A percentile compares a stretch with the other conserved stretches of the same genome.
These are phyloP conservation scores for Agraylea sexmaculata DNA, from an alignment of 1,140 invertebrate species.

Conservation along the genomic window DNA sequence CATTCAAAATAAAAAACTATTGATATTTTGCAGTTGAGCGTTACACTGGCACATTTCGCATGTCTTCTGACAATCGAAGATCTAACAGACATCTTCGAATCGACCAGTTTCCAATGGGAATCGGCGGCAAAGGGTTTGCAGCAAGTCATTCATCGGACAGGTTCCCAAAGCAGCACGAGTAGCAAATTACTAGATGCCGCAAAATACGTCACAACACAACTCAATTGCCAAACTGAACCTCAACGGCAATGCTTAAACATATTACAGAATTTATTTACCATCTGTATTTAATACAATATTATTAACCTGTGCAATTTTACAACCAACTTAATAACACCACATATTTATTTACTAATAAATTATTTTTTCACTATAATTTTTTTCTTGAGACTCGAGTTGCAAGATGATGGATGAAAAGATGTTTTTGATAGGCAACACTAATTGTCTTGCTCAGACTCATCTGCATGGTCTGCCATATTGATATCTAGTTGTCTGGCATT, in stretches of 20 bases:
- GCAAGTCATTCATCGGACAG: conserved; percentile 30
- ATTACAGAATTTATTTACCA: conserved; percentile 37
- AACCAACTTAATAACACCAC: too few relatives aligned
- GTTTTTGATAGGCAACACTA: too few relatives aligned
- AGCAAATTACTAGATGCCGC: conserved; percentile 33
- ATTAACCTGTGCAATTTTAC: too few relatives aligned
- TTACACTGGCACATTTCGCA: conserved; percentile 33
- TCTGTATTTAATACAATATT: too few relatives aligned
- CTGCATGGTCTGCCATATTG: too few relatives aligned
- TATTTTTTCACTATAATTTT: too few relatives aligned
- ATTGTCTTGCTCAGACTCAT: too few relatives aligned
- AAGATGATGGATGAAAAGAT: too few relatives aligned
- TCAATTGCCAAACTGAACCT: conserved; percentile 25
- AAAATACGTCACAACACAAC: conserved; percentile 35
- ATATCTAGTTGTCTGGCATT: too few relatives aligned
- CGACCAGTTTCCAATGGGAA: conserved; percentile 32
- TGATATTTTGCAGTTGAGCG: conserved; percentile 31
- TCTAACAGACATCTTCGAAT: conserved; percentile 32
- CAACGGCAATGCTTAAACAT: conserved; percentile 31
- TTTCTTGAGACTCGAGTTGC: too few relatives aligned
- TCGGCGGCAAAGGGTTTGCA: conserved; percentile 29
- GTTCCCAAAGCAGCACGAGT: conserved; percentile 33
- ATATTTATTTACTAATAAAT: too few relatives aligned
- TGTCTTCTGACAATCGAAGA: conserved; percentile 30
- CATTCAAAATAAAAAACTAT: conserved; percentile 5